Evolutionary conservation across 92 coral and sea anemone species (phyloP).

Genomic region (Zoanthus solanderi): DNA sequence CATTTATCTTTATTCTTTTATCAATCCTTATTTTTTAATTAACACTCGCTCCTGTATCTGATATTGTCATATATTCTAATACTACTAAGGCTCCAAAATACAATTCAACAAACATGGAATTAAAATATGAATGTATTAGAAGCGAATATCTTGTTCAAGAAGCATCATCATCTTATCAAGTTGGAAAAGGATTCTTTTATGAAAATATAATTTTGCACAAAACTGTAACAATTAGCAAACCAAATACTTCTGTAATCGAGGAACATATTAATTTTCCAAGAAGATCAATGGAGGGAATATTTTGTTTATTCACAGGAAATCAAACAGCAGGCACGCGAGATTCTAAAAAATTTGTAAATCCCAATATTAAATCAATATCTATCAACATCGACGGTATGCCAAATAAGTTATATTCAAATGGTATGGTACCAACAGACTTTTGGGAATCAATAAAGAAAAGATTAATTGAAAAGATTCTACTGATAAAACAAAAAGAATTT

Average conservation of each 20-base stretch:
- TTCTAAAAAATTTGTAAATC: background rate
- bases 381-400: background rate
- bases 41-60: background rate
- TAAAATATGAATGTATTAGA: background rate
- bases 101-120: background rate
- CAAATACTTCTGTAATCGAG: background rate
- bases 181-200: no score
- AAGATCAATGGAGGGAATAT: background rate
- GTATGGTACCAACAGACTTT: background rate
- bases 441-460: background rate
- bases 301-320: no score
- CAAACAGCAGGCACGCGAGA: background rate
- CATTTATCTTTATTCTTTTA: no score
- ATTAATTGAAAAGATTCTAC: background rate
- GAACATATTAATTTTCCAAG: background rate
- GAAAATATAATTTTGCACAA: no score
- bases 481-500: no score
- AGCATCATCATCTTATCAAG: background rate
- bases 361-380: background rate
- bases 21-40: background rate
- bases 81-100: background rate
- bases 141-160: background rate
- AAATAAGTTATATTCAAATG: background rate
- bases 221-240: no score
- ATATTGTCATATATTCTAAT: background rate